These are phyloP conservation scores for Ptilonorhynchus violaceus DNA, from an alignment of 2,113 vertebrate genomes.

Conservation along the genomic window DNA sequence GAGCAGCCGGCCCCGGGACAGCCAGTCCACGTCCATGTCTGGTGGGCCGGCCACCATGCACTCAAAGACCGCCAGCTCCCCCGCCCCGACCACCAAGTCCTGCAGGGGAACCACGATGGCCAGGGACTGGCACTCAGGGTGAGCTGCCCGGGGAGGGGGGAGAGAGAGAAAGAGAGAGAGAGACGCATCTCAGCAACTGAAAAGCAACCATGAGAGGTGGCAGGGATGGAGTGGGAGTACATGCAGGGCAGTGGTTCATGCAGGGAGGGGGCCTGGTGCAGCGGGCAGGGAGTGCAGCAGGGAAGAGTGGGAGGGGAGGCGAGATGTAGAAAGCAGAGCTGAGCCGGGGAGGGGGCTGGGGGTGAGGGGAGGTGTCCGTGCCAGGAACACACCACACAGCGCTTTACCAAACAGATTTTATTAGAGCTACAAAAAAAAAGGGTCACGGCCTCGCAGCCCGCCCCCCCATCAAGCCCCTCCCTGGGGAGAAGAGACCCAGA, in stretches of 20 bases:
- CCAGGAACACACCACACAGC: slow-evolving; percentile 76
- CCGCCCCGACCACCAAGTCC: slow-evolving; percentile 91
- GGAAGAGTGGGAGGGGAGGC: slow-evolving; percentile 4
- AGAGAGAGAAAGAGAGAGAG: slow-evolving; percentile 59
- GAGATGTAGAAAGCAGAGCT: background rate
- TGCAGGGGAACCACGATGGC: slow-evolving; percentile 86
- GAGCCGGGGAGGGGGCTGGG: background rate
- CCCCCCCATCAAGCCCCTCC: background rate
- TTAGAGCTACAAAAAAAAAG: slow-evolving; percentile 76
- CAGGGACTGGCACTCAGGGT: slow-evolving; percentile 83
- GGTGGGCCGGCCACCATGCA: slow-evolving; percentile 89
- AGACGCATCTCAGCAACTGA: slow-evolving; percentile 62
- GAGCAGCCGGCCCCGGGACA: slow-evolving; percentile 90
- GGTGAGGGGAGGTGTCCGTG: slow-evolving; percentile 36
- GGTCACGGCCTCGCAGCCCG: slow-evolving; percentile 8
- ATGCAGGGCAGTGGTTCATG: background rate
- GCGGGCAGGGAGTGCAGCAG: background rate
- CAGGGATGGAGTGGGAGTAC: background rate
- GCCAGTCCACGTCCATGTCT: slow-evolving; percentile 97
- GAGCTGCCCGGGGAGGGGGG: slow-evolving; percentile 69
- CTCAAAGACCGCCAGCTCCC: slow-evolving; percentile 92
- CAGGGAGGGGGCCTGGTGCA: background rate
- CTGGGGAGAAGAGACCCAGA: background rate
- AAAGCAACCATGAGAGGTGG: slow-evolving; percentile 30
- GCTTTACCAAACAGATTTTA: slow-evolving; percentile 80